Percentiles rank a stretch among this genome's conserved stretches.
These are phyloP conservation scores for Octonoba sinensis DNA, from an alignment of 2,888 invertebrate genomes.

Conservation along the genomic window DNA sequence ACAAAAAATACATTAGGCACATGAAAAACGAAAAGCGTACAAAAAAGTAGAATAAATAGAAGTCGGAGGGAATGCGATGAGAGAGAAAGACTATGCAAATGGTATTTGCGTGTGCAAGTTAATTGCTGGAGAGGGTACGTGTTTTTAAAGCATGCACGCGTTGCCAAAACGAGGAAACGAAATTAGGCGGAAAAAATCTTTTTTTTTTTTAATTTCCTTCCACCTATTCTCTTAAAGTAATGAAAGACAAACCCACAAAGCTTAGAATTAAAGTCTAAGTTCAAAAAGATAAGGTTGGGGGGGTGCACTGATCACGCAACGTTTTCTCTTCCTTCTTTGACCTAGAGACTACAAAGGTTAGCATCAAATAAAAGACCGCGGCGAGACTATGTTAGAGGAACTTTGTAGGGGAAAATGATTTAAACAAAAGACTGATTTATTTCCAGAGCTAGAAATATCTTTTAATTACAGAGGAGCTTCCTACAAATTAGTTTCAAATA, in stretches of 20 bases:
- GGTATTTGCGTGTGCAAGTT: slow-evolving; percentile 55
- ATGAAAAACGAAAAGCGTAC: slow-evolving; percentile 40
- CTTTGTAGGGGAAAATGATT: too few species aligned
- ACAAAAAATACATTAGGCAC: slow-evolving; percentile 17
- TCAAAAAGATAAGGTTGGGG: slow-evolving; percentile 9
- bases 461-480: too few species aligned
- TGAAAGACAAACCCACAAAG: slow-evolving; percentile 23
- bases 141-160: slow-evolving; percentile 44
- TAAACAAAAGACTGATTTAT: too few species aligned
- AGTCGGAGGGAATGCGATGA: slow-evolving; percentile 35
- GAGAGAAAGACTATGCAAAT: slow-evolving; percentile 35
- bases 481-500: too few species aligned
- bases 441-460: too few species aligned
- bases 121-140: slow-evolving; percentile 50
- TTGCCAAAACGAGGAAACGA: slow-evolving; percentile 50
- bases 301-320: slow-evolving; percentile 37
- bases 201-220: slow-evolving; percentile 9
- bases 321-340: slow-evolving; percentile 13
- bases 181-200: slow-evolving; percentile 40
- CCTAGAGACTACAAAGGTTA: neutral
- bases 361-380: too few species aligned
- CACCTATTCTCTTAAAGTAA: slow-evolving; percentile 29
- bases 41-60: slow-evolving; percentile 45
- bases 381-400: too few species aligned
- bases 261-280: slow-evolving; percentile 33